These are phyloP conservation scores for Melanchra persicariae DNA, from an alignment of 2,888 invertebrate genomes.

Conservation along the genomic window DNA sequence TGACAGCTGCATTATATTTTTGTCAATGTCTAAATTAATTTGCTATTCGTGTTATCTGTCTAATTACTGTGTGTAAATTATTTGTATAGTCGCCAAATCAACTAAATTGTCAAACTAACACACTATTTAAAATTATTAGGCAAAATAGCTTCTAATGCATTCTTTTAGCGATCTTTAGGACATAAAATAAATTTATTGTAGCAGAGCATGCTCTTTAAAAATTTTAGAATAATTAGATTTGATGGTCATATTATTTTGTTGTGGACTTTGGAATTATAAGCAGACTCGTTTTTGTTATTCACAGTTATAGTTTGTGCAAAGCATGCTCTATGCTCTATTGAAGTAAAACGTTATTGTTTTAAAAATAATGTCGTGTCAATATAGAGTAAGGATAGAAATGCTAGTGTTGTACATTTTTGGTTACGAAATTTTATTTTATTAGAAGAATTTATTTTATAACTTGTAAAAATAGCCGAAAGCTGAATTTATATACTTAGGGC, in stretches of 20 bases:
- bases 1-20: conserved; percentile 53
- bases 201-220: conserved; percentile 54
- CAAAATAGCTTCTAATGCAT: conserved; percentile 49
- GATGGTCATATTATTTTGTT: conserved; percentile 15
- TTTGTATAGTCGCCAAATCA: conserved; percentile 43
- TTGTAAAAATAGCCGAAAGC: not conserved
- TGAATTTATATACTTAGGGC: conserved; percentile 12
- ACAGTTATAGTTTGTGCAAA: conserved; percentile 41
- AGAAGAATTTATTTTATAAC: conserved; percentile 12
- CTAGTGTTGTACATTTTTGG: conserved; percentile 52
- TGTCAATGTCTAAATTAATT: conserved; percentile 54
- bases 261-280: conserved; percentile 24
- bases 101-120: conserved; percentile 39
- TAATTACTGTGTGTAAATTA: conserved; percentile 50
- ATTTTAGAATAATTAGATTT: conserved; percentile 45
- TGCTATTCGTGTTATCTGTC: conserved; percentile 54
- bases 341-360: conserved; percentile 36
- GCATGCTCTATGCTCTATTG: conserved; percentile 49
- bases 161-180: conserved; percentile 57
- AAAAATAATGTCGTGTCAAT: conserved; percentile 49
- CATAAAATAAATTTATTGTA: conserved; percentile 43
- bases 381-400: conserved; percentile 58
- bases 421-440: conserved; percentile 45
- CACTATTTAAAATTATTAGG: conserved; percentile 38
- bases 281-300: conserved; percentile 25